Percentiles rank a stretch among this genome's conserved stretches.
Evolutionary conservation across 2,797 vertebrate genomes (phyloP).

Genomic region (Sebastes paucispinis): DNA sequence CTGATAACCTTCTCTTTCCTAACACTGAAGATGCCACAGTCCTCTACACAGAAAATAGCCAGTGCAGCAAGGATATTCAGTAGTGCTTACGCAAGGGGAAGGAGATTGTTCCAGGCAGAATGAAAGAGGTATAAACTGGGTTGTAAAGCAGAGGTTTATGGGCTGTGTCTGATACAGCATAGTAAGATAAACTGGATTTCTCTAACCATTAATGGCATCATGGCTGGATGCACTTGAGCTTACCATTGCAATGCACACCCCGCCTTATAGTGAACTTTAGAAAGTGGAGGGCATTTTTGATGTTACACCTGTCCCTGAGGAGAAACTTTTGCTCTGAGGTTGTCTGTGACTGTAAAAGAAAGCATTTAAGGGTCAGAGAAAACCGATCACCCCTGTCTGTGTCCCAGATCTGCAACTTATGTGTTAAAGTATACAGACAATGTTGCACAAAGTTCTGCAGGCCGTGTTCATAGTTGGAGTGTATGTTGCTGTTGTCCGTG

Average conservation of each 20-base stretch:
- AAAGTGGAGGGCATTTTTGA: slow-evolving; percentile 9
- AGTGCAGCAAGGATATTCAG: slow-evolving; percentile 4
- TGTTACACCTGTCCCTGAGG: background rate
- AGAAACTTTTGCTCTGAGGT: background rate
- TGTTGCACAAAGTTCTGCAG: slow-evolving; percentile 22
- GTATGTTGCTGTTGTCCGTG: slow-evolving; percentile 33
- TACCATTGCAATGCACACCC: background rate
- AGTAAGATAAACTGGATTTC: slow-evolving; percentile 42
- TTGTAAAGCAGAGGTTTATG: slow-evolving; percentile 72
- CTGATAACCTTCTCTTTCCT: slow-evolving; percentile 5
- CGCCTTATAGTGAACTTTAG: background rate
- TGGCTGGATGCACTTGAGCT: slow-evolving; percentile 30
- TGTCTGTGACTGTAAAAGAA: background rate
- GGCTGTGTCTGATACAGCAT: slow-evolving; percentile 56
- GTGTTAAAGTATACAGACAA: background rate
- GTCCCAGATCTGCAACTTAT: slow-evolving; percentile 8
- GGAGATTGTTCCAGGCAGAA: slow-evolving; percentile 38
- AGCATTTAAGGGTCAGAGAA: background rate
- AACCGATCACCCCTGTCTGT: background rate
- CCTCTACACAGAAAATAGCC: background rate
- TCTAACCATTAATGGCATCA: slow-evolving; percentile 31
- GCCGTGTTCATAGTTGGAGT: background rate
- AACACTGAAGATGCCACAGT: slow-evolving; percentile 10
- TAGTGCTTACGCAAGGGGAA: slow-evolving; percentile 51
- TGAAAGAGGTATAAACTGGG: slow-evolving; percentile 61